phyloP scores from a whole-genome alignment of 2,888 invertebrate species.

The Euzetes globulus region DNA sequence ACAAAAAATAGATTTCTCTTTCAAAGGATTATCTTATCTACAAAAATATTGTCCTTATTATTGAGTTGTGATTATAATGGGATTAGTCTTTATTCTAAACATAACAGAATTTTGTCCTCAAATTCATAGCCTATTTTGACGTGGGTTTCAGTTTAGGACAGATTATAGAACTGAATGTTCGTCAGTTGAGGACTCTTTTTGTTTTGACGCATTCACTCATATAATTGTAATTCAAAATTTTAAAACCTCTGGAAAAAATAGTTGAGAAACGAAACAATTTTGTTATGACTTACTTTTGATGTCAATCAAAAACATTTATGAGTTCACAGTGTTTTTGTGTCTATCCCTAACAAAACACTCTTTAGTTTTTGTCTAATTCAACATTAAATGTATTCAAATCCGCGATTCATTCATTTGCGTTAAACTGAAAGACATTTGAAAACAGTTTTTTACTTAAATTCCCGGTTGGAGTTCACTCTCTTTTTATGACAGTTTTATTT shows the following conservation, averaged over 20 bases:
- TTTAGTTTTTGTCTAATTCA: background rate
- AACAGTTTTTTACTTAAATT: background rate
- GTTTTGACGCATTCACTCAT: background rate
- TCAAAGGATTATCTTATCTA: background rate
- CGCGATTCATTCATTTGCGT: background rate
- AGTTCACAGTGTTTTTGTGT: background rate
- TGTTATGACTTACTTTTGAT: background rate
- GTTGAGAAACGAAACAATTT: background rate
- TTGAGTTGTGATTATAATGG: background rate
- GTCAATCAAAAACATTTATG: constrained; percentile 1
- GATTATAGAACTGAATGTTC: background rate
- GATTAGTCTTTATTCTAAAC: background rate
- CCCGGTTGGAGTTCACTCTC: background rate
- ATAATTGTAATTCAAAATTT: background rate
- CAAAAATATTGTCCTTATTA: background rate
- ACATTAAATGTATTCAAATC: background rate
- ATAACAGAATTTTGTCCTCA: background rate
- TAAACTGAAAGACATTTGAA: background rate
- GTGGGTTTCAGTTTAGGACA: background rate
- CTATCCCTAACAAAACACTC: background rate
- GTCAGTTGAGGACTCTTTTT: background rate
- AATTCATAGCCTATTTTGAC: background rate
- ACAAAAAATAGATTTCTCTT: background rate
- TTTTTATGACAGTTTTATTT: background rate
- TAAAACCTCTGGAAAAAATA: background rate